Evolutionary conservation across 1,140 invertebrate genomes (phyloP).

Genomic region (Cydia strobilella): DNA sequence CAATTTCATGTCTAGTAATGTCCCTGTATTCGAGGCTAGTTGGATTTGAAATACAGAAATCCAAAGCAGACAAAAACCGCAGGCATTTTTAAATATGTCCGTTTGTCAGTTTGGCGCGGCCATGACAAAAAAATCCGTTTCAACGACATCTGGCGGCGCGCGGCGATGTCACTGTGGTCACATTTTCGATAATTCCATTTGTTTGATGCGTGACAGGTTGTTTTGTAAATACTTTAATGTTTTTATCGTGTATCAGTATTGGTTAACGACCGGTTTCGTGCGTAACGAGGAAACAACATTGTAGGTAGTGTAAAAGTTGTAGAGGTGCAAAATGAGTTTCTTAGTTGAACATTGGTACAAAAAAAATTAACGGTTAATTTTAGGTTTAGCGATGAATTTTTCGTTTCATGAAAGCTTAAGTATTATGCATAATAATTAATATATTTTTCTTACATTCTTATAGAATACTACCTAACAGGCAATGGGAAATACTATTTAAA

Average conservation of each 20-base stretch:
- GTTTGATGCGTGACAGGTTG: neutral
- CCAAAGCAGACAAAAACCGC: slow-evolving; percentile 31
- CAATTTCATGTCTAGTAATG: slow-evolving; percentile 37
- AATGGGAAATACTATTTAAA: too few relatives aligned
- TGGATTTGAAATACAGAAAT: slow-evolving; percentile 31
- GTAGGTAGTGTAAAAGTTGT: too few relatives aligned
- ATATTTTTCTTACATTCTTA: too few relatives aligned
- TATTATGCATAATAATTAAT: too few relatives aligned
- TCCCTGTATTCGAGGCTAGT: slow-evolving; percentile 10
- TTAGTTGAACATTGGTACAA: too few relatives aligned
- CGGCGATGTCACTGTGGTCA: slow-evolving; percentile 21
- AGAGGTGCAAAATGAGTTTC: too few relatives aligned
- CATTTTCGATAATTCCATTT: slow-evolving; percentile 17
- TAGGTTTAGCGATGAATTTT: too few relatives aligned
- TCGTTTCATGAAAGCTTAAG: too few relatives aligned
- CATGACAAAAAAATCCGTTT: slow-evolving; percentile 20
- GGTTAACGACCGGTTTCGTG: too few relatives aligned
- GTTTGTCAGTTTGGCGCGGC: slow-evolving; percentile 33
- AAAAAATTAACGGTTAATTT: too few relatives aligned
- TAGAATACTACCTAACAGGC: too few relatives aligned
- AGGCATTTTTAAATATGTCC: slow-evolving; percentile 36
- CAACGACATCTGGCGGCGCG: slow-evolving; percentile 33
- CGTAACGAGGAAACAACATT: too few relatives aligned
- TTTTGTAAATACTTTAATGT: neutral
- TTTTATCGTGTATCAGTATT: neutral